Conservation (phyloP, 2,797 vertebrate species). For the Cirrhinus molitorella region DNA sequence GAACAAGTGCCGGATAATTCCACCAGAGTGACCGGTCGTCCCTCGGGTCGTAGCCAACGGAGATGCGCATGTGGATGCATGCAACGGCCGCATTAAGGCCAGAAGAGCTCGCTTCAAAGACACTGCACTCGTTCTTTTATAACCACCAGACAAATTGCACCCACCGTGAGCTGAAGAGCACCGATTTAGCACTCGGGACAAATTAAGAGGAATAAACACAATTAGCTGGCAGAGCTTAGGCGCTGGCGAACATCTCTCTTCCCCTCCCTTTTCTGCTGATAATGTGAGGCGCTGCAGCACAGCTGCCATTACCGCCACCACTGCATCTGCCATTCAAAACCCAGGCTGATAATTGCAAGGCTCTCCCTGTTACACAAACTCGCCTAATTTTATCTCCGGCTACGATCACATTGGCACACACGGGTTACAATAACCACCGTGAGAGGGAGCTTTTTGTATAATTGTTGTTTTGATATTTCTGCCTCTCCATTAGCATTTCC, state of each 20-base stretch:
- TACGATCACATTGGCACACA: slow-evolving; percentile 60
- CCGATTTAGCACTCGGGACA: slow-evolving; percentile 80
- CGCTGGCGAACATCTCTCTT: slow-evolving; percentile 46
- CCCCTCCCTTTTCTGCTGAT: slow-evolving; percentile 49
- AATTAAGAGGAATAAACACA: slow-evolving; percentile 85
- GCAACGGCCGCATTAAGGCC: slow-evolving; percentile 41
- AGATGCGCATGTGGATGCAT: slow-evolving; percentile 29
- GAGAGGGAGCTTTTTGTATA: slow-evolving; percentile 30
- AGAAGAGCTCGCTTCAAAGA: slow-evolving; percentile 68
- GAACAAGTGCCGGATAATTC: slow-evolving; percentile 46
- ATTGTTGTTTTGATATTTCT: slow-evolving; percentile 55
- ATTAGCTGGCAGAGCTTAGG: slow-evolving; percentile 75
- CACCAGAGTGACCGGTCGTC: slow-evolving; percentile 32
- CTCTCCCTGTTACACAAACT: slow-evolving; percentile 71
- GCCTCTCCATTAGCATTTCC: slow-evolving; percentile 39
- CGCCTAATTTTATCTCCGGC: slow-evolving; percentile 70
- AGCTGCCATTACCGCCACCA: slow-evolving; percentile 71
- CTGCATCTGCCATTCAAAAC: slow-evolving; percentile 67
- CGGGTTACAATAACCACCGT: slow-evolving; percentile 38
- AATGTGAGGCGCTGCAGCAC: slow-evolving; percentile 67
- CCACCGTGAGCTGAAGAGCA: slow-evolving; percentile 72
- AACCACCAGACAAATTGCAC: slow-evolving; percentile 74
- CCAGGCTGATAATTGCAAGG: slow-evolving; percentile 74
- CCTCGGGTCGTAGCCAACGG: slow-evolving; percentile 23
- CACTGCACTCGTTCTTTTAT: slow-evolving; percentile 68